Evolutionary conservation across 2,797 vertebrate species (phyloP), one percentile per base, ranked within the genome.

Genomic region (Hafferia zeledoni): DNA sequence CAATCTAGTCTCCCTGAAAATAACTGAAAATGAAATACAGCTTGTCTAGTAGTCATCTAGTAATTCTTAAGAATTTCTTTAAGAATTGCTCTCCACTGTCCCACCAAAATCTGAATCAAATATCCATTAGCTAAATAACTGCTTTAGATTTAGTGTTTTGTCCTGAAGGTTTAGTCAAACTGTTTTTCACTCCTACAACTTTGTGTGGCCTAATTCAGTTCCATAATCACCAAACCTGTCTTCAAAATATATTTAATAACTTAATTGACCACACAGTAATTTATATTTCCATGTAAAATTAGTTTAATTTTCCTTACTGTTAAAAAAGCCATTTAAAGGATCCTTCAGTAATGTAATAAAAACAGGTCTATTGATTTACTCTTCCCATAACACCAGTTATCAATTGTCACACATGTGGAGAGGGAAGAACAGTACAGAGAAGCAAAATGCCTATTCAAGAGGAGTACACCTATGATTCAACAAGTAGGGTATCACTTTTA

Each of bases 121-220:
- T 9, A 67, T 33, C 56, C 5, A 50, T 39, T 50, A 78, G 22
- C 8, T 67, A 70, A 89, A 56, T 44, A 89, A 85, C 17, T 65
- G 3, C 7, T 53, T 88, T 63, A 82, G 28, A 61, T 68, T 71
- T 75, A 71, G 23, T 22, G 12, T 15, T 77, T 85, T 94, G 12
- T 71, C 43, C 7, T 68, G 53, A 88, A 80, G 7, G 14, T 53
- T 25, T 55, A 52, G 31, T 30, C 15, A 92, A 68, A 39, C 23
- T 28, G 0, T 2, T 44, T 81, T 60, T 20, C 6, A 16, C 5
- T 4, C 0, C 3, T 25, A 1, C 15, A 31, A 64, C 8, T 71
- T 91, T 78, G 30, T 37, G 53, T 15, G 59, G 18, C 8, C 43
- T 59, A 33, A 72, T 55, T 65, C 37, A 37, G n/a, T 53, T 56